A percentile compares a stretch with the other conserved stretches of the same genome.
These are phyloP conservation scores for Sylvietta virens DNA, from an alignment of 2,113 vertebrate genomes.

Conservation along the genomic window DNA sequence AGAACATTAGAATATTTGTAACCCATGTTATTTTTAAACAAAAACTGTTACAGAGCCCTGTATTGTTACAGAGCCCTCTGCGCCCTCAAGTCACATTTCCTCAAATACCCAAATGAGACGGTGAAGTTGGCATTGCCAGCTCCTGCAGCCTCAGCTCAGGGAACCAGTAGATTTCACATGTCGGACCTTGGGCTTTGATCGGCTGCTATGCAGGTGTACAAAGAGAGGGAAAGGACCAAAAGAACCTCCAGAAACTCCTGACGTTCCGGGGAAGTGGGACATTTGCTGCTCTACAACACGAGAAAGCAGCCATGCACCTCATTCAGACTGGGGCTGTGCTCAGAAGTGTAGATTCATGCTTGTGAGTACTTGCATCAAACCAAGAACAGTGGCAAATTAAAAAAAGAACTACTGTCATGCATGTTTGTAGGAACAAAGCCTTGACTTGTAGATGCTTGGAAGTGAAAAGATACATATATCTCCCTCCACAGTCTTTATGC, in stretches of 20 bases:
- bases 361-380: background rate
- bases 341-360: background rate
- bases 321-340: background rate
- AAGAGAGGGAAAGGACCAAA: background rate
- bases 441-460: background rate
- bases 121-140: background rate
- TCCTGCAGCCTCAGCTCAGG: background rate
- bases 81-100: background rate
- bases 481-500: background rate
- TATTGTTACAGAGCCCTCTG: background rate
- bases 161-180: background rate
- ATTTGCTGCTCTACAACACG: background rate
- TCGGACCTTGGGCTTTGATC: background rate
- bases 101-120: background rate
- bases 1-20: background rate
- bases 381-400: background rate
- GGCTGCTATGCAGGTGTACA: fast-evolving
- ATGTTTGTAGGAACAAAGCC: background rate
- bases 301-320: background rate
- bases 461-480: background rate
- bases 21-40: background rate
- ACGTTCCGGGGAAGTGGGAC: background rate
- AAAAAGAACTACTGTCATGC: background rate
- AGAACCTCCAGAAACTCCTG: background rate
- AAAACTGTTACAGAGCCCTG: background rate